Evolutionary conservation across 2,113 vertebrate species (phyloP).

Genomic region (Pelusios castaneus): DNA sequence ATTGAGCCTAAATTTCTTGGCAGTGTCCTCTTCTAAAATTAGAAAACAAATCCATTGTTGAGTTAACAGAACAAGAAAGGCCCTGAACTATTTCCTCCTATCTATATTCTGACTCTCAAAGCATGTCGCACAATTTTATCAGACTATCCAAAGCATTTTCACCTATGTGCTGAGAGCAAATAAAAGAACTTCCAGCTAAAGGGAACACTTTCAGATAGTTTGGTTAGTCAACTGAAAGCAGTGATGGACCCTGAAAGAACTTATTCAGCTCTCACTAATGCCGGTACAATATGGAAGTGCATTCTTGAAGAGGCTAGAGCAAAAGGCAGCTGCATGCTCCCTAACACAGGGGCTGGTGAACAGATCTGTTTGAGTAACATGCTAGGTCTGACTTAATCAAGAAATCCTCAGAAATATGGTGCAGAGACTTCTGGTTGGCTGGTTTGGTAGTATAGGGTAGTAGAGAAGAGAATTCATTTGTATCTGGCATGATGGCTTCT

Average conservation of each 20-base stretch:
- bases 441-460: not conserved
- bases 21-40: not conserved
- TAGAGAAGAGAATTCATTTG: not conserved
- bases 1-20: not conserved
- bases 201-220: not conserved
- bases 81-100: not conserved
- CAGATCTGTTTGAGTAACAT: conserved; percentile 64
- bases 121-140: not conserved
- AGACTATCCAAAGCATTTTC: not conserved
- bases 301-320: conserved; percentile 50
- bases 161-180: not conserved
- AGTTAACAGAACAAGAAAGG: not conserved
- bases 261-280: conserved; percentile 18
- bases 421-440: not conserved
- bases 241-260: too few relatives aligned
- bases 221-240: too few relatives aligned
- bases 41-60: not conserved
- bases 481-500: not conserved
- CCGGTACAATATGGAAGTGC: conserved; percentile 11
- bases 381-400: conserved; percentile 29
- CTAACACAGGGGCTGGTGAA: conserved; percentile 44
- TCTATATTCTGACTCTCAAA: not conserved
- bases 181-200: not conserved
- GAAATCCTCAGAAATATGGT: conserved; percentile 12
- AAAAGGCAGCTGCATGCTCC: conserved; percentile 33